Percentiles rank a stretch among this genome's conserved stretches.
Conservation (phyloP, 1,140 invertebrate genomes). For the Drosophila sp. region DNA sequence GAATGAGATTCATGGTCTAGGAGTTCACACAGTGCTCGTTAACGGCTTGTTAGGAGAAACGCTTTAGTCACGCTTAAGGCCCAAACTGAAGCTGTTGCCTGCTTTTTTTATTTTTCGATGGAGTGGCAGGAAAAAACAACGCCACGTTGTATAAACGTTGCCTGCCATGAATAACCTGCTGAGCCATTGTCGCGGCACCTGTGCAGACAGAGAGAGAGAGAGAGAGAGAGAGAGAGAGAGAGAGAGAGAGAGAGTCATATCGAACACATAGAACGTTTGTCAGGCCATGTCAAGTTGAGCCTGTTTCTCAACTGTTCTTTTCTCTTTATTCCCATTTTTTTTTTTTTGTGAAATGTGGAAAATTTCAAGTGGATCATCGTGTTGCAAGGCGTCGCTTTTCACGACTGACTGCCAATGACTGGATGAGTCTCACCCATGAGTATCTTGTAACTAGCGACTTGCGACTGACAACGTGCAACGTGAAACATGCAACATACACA, state of each 20-base stretch:
- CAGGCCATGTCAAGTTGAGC: constrained; percentile 37
- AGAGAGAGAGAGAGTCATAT: background rate
- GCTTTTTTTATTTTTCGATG: background rate
- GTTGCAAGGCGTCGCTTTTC: constrained; percentile 31
- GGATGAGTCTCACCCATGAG: constrained; percentile 5
- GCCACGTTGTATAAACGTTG: constrained; percentile 50
- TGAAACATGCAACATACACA: background rate
- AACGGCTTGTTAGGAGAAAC: constrained; percentile 62
- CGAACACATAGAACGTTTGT: background rate
- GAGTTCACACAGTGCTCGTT: constrained; percentile 48
- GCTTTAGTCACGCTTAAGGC: constrained; percentile 72
- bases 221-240: background rate
- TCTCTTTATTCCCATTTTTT: constrained; percentile 17
- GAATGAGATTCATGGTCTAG: constrained; percentile 1
- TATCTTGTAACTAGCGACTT: constrained; percentile 15
- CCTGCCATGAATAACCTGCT: constrained; percentile 59
- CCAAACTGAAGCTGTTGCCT: constrained; percentile 10
- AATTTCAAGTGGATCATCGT: constrained; percentile 55
- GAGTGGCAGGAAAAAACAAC: constrained; percentile 45
- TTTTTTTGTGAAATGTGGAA: constrained; percentile 38
- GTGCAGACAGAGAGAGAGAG: constrained; percentile 22
- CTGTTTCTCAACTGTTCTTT: constrained; percentile 12
- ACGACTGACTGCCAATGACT: constrained; percentile 10
- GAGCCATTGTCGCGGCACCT: constrained; percentile 67
- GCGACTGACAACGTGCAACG: background rate